Evolutionary conservation across 2,797 vertebrate genomes (phyloP), one percentile per base, ranked within the genome.

Genomic region (Toxotes lorentzi): DNA sequence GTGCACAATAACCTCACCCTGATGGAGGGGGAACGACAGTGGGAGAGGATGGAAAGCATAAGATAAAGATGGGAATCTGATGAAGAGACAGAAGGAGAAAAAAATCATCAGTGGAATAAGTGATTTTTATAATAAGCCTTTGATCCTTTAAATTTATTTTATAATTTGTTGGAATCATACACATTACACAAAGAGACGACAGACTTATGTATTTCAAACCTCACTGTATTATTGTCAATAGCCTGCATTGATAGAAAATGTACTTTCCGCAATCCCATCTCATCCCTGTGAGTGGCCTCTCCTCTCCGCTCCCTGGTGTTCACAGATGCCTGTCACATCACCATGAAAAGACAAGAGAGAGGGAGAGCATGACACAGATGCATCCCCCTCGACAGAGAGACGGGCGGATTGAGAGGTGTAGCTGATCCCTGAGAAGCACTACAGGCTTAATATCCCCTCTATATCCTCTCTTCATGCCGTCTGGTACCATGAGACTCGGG

Each of bases 271-370:
- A 67, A 59, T 73, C 41, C 71, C 56, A 66, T 76, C 70, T 82
- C 47, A 77, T 88, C 72, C 69, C 63, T 41, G 68, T 17, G 54
- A 87, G 79, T 66, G 78, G 78, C 79, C 75, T 81, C 58, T 86
- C 47, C 59, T 80, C 73, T 87, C 82, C 68, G 72, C 74, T 86
- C 84, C 81, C 83, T 17, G 66, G 70, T 61, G 81, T 60, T 91
- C 87, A 85, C 66, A 65, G 68, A 93, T 91, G 82, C 84, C 87
- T 62, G 84, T 91, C 92, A 94, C 91, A 75, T 91, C 86, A 85
- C 86, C 41, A 43, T 51, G 78, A 86, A 90, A 88, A 90, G 81
- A 93, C 87, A 85, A 86, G 82, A 88, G 83, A 73, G 67, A 78
- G 65, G 13, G 74, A 23, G 89, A 74, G 80, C 54, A 65, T 85